Evolutionary conservation across 2,888 invertebrate genomes (phyloP), one percentile per base, ranked within the genome.

Genomic region (Drosophila prostipennis): DNA sequence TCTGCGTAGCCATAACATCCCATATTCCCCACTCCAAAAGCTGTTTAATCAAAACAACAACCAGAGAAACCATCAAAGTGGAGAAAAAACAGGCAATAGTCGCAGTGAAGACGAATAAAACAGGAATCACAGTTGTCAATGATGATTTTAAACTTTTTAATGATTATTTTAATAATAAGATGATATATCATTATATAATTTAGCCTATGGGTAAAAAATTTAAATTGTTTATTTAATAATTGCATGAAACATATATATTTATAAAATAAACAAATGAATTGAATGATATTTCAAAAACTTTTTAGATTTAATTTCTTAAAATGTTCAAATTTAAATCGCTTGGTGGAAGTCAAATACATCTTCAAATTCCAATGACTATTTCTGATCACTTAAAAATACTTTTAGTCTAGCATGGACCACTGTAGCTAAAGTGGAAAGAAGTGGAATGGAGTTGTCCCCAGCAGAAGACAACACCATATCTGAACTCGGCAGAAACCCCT

Each of bases 21-120:
- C 42, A 32, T 43, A 19, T 16, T 13, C 19, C 54, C 32, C 19
- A 32, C 54, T 51, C 34, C 36, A 36, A 16, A 5, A 36, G 58
- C 32, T 34, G 40, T 58, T 58, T 61, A 61, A 61, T 61, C 58
- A 61, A 58, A 57, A 61, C 39, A 61, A 46, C 61, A 40, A 46
- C 43, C 37, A 34, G 45, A 40, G 39, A 58, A 58, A 40, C 58
- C 58, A 58, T 61, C 58, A 58, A 58, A 61, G 61, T 58, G 46
- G 39, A 48, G 39, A 13, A 46, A 40, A 46, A 58, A 58, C 39
- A 39, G 39, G 46, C 45, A 40, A 58, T 34, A 46, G 39, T 34
- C 45, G 13, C n/a, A 37, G 29, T 29, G 14, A 13, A 29, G 13
- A 14, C 11, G 13, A 6, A 7, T n/a, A 29, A 19, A 56, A 45